Conservation (phyloP, 2,113 vertebrate genomes). For the Meleagris gallopavo region DNA sequence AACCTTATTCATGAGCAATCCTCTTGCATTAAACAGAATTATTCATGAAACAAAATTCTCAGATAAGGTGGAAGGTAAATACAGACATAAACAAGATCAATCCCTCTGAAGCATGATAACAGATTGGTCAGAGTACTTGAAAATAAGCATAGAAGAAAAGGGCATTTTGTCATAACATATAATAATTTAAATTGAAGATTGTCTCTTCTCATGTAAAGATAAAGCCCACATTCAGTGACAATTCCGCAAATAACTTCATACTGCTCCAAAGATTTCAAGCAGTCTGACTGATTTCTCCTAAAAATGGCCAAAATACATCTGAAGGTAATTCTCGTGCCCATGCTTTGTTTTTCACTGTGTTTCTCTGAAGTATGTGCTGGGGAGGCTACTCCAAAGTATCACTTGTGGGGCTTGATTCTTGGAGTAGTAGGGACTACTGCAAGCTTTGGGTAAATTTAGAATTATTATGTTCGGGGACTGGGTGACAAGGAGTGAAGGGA, state of each 20-base stretch:
- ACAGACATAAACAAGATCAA: not conserved
- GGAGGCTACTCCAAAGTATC: not conserved
- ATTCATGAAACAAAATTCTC: not conserved
- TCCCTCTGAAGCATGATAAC: not conserved
- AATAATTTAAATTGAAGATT: not conserved
- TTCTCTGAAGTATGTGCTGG: not conserved
- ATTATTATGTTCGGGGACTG: not conserved
- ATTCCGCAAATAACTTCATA: not conserved
- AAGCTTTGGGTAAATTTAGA: not conserved
- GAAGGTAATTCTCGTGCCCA: not conserved
- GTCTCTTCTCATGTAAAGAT: not conserved
- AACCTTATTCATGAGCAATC: not conserved
- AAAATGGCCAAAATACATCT: not conserved
- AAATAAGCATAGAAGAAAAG: not conserved
- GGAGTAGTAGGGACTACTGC: not conserved
- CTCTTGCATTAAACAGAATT: not conserved
- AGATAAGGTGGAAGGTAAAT: not conserved
- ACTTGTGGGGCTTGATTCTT: not conserved
- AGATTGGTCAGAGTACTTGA: not conserved
- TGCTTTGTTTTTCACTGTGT: not conserved
- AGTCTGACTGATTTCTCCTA: not conserved
- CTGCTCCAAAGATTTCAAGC: not conserved
- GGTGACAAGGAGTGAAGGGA: not conserved
- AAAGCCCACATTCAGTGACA: not conserved
- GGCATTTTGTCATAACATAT: not conserved